These are phyloP conservation scores for Ariolimax columbianus DNA, from an alignment of 2,888 invertebrate species.

Conservation along the genomic window DNA sequence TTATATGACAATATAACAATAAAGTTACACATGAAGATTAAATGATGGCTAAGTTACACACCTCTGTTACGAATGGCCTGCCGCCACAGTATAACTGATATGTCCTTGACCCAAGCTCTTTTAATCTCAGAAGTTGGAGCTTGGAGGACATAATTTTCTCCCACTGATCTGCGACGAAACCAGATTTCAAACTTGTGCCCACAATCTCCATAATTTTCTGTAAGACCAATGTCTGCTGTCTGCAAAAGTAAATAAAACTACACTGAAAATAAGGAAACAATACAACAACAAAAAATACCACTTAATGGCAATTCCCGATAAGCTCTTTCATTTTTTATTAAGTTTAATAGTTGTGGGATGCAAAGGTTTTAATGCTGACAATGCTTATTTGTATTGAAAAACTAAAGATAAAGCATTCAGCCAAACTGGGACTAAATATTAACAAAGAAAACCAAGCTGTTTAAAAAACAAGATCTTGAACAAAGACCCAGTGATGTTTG, in stretches of 20 bases:
- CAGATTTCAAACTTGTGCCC: constrained; percentile 95
- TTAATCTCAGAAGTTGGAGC: constrained; percentile 92
- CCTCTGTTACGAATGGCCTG: constrained; percentile 97
- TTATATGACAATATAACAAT: too few relatives aligned
- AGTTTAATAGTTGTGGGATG: too few relatives aligned
- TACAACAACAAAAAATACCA: too few relatives aligned
- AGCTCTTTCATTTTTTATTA: too few relatives aligned
- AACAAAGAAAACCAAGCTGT: too few relatives aligned
- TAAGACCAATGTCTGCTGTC: constrained; percentile 94
- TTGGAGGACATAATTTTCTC: constrained; percentile 89
- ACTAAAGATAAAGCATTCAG: too few relatives aligned
- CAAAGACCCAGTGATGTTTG: too few relatives aligned
- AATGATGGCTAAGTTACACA: constrained; percentile 75
- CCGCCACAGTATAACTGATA: constrained; percentile 93
- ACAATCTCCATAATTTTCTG: constrained; percentile 92
- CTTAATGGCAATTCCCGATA: not conserved
- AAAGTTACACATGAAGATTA: not conserved
- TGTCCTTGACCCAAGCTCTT: constrained; percentile 92
- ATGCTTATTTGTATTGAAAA: too few relatives aligned
- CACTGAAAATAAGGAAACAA: not conserved
- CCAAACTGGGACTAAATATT: too few relatives aligned
- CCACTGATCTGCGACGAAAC: constrained; percentile 90
- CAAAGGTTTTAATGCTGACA: too few relatives aligned
- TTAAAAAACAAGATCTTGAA: too few relatives aligned
- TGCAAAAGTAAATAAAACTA: constrained; percentile 53